Conservation (phyloP, 2,797 vertebrate species). For the Borostomias antarcticus region DNA sequence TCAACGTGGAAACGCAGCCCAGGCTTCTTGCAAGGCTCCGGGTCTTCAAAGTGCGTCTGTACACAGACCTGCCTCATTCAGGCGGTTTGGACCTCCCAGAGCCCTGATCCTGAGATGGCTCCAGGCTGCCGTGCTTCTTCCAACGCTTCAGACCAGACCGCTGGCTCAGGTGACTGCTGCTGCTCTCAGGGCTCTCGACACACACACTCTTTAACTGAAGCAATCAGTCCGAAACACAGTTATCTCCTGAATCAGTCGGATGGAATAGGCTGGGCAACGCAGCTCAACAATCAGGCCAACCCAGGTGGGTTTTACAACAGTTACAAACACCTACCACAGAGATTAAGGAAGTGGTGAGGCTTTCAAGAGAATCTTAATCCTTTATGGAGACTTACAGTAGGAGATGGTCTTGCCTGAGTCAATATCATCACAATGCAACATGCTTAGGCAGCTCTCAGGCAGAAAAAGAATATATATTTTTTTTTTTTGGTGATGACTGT, state of each 20-base stretch:
- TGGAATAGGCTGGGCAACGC: slow-evolving; percentile 14
- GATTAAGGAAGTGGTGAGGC: slow-evolving; percentile 9
- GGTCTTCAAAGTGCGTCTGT: slow-evolving; percentile 56
- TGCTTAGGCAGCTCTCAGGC: slow-evolving; percentile 23
- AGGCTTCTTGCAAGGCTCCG: slow-evolving; percentile 38
- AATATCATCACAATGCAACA: slow-evolving; percentile 17
- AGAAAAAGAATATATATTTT: slow-evolving; percentile 24
- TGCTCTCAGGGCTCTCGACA: slow-evolving; percentile 51
- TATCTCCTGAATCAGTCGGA: slow-evolving; percentile 25
- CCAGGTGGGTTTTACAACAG: slow-evolving; percentile 29
- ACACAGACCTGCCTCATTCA: slow-evolving; percentile 60
- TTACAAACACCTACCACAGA: slow-evolving; percentile 22
- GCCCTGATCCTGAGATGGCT: slow-evolving; percentile 54
- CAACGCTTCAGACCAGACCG: slow-evolving; percentile 57
- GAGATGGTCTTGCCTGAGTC: slow-evolving; percentile 11
- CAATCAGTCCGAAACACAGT: slow-evolving; percentile 21
- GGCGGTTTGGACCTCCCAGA: slow-evolving; percentile 50
- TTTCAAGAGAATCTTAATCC: slow-evolving; percentile 7
- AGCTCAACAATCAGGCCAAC: slow-evolving; percentile 19
- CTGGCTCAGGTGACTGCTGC: slow-evolving; percentile 43
- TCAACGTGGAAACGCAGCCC: too few relatives aligned
- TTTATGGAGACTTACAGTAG: slow-evolving; percentile 36
- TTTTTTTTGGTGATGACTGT: too few relatives aligned
- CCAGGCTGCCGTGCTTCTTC: slow-evolving; percentile 47
- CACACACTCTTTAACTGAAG: slow-evolving; percentile 36